phyloP scores from a whole-genome alignment of 2,113 vertebrate species.

The Trogon surrucura region DNA sequence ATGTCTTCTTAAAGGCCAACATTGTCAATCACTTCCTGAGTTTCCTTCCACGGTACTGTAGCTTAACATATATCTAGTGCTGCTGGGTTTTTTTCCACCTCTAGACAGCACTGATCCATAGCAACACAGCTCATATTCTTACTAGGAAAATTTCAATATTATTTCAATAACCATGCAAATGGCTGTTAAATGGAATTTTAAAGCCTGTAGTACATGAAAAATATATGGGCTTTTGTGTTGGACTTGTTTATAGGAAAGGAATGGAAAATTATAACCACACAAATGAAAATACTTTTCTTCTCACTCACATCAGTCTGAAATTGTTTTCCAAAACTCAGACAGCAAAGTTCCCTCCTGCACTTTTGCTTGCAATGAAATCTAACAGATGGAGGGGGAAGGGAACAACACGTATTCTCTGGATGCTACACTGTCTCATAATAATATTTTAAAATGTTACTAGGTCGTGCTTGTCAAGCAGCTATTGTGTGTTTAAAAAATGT shows the following conservation, averaged over 20 bases:
- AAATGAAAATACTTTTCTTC: not conserved
- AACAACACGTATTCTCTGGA: not conserved
- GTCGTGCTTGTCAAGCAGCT: not conserved
- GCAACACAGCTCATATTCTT: not conserved
- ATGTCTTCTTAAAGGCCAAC: conserved; percentile 7
- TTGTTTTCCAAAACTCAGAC: not conserved
- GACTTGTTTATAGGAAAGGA: not conserved
- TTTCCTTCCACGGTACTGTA: not conserved
- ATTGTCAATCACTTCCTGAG: not conserved
- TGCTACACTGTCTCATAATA: not conserved
- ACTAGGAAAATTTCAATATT: not conserved
- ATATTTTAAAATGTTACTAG: not conserved
- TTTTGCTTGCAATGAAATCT: not conserved
- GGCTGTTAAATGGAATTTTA: not conserved
- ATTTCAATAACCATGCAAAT: not conserved
- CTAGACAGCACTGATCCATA: not conserved
- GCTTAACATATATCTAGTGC: not conserved
- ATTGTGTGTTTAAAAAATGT: not conserved
- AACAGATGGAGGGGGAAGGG: not conserved
- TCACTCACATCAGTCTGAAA: not conserved
- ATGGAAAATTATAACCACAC: not conserved
- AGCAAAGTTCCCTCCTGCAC: not conserved
- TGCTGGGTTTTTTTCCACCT: not conserved
- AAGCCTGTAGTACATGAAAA: not conserved
- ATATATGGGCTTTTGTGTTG: not conserved